Evolutionary conservation across 2,113 vertebrate species (phyloP).

Genomic region (Nycticryphes semicollaris): DNA sequence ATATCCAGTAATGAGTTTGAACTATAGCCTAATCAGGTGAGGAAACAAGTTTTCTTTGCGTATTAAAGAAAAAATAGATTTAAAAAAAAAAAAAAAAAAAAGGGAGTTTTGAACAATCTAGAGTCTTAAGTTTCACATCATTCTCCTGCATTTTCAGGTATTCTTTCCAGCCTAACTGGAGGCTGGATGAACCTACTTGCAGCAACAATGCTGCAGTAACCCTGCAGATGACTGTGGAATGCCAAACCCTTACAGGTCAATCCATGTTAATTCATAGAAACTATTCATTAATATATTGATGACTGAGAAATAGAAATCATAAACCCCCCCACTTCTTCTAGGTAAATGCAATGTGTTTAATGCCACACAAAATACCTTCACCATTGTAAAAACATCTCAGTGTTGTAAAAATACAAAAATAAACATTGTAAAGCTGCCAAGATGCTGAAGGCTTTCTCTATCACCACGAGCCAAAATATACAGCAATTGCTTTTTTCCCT

Average conservation of each 20-base stretch:
- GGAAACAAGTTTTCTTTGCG: not conserved
- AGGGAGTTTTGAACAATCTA: not conserved
- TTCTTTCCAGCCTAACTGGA: not conserved
- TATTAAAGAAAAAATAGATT: not conserved
- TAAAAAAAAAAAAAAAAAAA: no score
- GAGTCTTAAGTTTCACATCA: not conserved
- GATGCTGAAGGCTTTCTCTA: not conserved
- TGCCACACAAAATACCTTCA: not conserved
- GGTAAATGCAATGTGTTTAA: not conserved
- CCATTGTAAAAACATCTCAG: not conserved
- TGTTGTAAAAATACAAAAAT: not conserved
- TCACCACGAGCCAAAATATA: not conserved
- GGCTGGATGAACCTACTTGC: not conserved
- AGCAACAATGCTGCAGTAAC: fast-evolving
- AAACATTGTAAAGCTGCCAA: not conserved
- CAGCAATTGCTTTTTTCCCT: not conserved
- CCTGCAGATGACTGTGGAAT: not conserved
- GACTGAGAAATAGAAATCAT: not conserved
- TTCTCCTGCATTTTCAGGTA: not conserved
- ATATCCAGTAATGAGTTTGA: not conserved
- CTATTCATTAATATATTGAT: not conserved
- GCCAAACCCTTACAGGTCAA: not conserved
- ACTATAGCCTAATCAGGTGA: not conserved
- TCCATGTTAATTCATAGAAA: not conserved
- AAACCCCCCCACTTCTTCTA: not conserved